Evolutionary conservation across 1,140 invertebrate genomes (phyloP), one percentile per base, ranked within the genome.

Genomic region (Sarcophaga peregrina): DNA sequence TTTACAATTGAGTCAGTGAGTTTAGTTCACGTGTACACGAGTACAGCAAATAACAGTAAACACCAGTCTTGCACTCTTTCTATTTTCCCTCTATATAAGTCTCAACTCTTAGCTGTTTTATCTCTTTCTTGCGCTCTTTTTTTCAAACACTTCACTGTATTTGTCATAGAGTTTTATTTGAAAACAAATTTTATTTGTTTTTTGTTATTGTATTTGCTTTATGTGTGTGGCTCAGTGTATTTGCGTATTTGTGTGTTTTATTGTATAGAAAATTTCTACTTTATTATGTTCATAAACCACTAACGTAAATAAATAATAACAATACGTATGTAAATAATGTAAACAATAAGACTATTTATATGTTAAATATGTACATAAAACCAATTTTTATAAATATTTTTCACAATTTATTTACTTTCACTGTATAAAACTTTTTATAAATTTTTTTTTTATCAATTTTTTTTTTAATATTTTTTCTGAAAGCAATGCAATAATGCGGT

Each of bases 291-390:
- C 47, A 78, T 78, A 78, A 78, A 78, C 75, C 75, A 20, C 75
- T 52, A 78, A 78, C 50, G 75, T 78, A 78, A 78, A 78, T 78
- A 78, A 78, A 78, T 78, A 78, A 78, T 78, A 78, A 78, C 75
- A 52, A 50, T 37, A 37, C 25, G 4, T 37, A 37, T 52, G 48
- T 50, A 78, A 78, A 78, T 50, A 78, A 78, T 78, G 47, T 48
- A 50, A 78, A 78, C 48, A 78, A 78, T 58, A 58, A 58, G 54
- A 58, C 54, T 58, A 58, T 58, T 58, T 58, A 58, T 58, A 58
- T 58, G 54, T 58, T 15, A 58, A 58, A 58, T 58, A 58, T 58
- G 11, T 58, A 58, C n/a, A 7, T 58, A n/a, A 6, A 58, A 58
- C 7, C 25, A 37, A 37, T 37, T 37, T 37, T 37, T 37, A 37